Conservation (phyloP, 1,140 invertebrate species). For the Brachionus rubens region DNA sequence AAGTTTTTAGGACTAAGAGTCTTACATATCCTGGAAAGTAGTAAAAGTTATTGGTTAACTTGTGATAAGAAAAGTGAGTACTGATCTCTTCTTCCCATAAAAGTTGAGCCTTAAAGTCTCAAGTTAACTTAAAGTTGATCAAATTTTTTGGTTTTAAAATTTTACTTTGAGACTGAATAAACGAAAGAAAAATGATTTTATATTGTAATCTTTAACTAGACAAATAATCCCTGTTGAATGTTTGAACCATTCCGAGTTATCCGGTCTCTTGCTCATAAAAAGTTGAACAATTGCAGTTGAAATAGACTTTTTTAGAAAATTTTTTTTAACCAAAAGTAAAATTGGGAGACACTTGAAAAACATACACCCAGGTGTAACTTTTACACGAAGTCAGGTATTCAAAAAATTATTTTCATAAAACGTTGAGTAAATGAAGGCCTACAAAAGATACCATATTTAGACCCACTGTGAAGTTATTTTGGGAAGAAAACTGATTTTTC, state of each 20-base stretch:
- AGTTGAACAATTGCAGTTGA: slow-evolving; percentile 9
- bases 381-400: no score
- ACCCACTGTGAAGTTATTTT: no score
- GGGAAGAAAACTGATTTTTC: no score
- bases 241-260: slow-evolving; percentile 21
- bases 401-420: no score
- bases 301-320: not conserved
- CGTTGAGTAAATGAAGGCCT: no score
- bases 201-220: slow-evolving; percentile 4
- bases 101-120: not conserved
- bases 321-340: no score
- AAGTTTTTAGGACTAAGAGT: not conserved
- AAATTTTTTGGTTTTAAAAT: not conserved
- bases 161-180: slow-evolving; percentile 2
- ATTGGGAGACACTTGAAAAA: no score
- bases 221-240: slow-evolving; percentile 7
- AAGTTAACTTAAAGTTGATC: not conserved
- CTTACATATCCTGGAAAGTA: slow-evolving; percentile 16
- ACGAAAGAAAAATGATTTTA: slow-evolving; percentile 19
- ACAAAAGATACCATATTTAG: no score
- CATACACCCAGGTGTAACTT: no score
- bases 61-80: not conserved
- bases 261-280: slow-evolving; percentile 1
- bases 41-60: slow-evolving; percentile 24
- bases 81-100: slow-evolving; percentile 42